phyloP scores from a whole-genome alignment of 2,888 invertebrate genomes.

The Tribolium freemani region DNA sequence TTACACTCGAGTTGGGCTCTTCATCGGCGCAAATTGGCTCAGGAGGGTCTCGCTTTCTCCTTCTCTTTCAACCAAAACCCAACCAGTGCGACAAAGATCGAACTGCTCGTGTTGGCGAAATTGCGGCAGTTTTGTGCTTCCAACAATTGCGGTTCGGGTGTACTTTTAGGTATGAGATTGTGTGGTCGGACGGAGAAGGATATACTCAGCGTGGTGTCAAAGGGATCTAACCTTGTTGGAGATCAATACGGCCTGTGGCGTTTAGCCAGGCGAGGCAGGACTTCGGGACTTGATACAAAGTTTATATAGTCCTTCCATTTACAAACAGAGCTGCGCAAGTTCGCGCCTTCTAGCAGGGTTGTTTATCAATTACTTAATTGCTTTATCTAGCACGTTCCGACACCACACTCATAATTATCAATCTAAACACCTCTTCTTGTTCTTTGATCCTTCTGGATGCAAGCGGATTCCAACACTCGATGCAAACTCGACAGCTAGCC shows the following conservation, averaged over 20 bases:
- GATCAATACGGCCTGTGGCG: constrained; percentile 68
- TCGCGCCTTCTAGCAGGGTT: constrained; percentile 53
- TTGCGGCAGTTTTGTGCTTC: constrained; percentile 50
- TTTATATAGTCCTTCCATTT: constrained; percentile 58
- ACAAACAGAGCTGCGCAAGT: constrained; percentile 49
- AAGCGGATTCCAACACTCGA: neutral
- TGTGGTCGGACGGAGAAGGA: constrained; percentile 57
- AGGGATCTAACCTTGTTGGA: constrained; percentile 64
- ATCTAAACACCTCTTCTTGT: constrained; percentile 40
- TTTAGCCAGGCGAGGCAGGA: constrained; percentile 64
- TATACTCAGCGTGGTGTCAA: constrained; percentile 62
- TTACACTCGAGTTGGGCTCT: constrained; percentile 55
- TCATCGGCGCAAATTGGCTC: constrained; percentile 54
- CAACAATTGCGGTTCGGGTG: constrained; percentile 47
- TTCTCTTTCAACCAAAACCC: constrained; percentile 3
- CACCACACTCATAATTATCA: constrained; percentile 57
- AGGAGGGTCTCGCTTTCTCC: constrained; percentile 33
- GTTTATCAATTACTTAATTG: constrained; percentile 63
- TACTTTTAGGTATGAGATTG: constrained; percentile 42
- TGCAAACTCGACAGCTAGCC: neutral
- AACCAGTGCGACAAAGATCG: constrained; percentile 36
- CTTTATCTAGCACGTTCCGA: constrained; percentile 59
- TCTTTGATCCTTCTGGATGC: neutral
- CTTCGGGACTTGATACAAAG: constrained; percentile 65
- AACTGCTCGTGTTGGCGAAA: constrained; percentile 48